A percentile compares a stretch with the other conserved stretches of the same genome.
These are phyloP conservation scores for Syngnathus rostellatus DNA, from an alignment of 2,797 vertebrate species.

Conservation along the genomic window DNA sequence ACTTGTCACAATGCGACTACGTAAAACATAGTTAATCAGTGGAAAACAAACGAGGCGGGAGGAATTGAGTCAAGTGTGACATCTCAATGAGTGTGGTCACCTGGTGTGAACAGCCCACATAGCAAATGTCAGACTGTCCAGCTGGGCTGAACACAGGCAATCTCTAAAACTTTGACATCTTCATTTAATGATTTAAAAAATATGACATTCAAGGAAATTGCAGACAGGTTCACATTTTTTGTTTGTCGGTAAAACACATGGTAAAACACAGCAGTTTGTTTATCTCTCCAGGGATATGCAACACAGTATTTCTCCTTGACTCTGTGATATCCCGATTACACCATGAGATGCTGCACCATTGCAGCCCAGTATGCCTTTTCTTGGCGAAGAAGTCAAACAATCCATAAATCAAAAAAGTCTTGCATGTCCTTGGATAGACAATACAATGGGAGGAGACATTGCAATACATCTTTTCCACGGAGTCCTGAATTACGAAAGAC, in stretches of 20 bases:
- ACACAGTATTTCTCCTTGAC: slow-evolving; percentile 30
- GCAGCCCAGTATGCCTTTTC: slow-evolving; percentile 49
- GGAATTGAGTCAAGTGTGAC: slow-evolving; percentile 42
- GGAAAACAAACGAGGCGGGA: background rate
- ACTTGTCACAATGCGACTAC: no score
- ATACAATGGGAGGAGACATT: slow-evolving; percentile 25
- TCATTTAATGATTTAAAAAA: background rate
- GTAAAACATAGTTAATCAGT: background rate
- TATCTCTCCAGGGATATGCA: slow-evolving; percentile 21
- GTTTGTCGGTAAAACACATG: slow-evolving; percentile 33
- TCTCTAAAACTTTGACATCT: slow-evolving; percentile 14
- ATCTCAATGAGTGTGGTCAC: slow-evolving; percentile 48
- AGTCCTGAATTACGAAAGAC: slow-evolving; percentile 34
- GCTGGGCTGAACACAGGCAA: slow-evolving; percentile 37
- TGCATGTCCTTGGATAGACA: slow-evolving; percentile 39
- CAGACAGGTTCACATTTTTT: slow-evolving; percentile 5
- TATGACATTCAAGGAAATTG: background rate
- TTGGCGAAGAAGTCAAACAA: slow-evolving; percentile 49
- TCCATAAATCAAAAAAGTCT: slow-evolving; percentile 58
- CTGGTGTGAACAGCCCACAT: slow-evolving; percentile 49
- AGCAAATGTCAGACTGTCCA: slow-evolving; percentile 52
- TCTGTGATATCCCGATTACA: slow-evolving; percentile 46
- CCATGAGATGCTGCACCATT: slow-evolving; percentile 36
- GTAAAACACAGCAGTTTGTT: slow-evolving; percentile 25
- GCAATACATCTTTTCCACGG: slow-evolving; percentile 28